A percentile compares a stretch with the other conserved stretches of the same genome.
Evolutionary conservation across 1,140 invertebrate species (phyloP).

Genomic region (Hyles euphorbiae): DNA sequence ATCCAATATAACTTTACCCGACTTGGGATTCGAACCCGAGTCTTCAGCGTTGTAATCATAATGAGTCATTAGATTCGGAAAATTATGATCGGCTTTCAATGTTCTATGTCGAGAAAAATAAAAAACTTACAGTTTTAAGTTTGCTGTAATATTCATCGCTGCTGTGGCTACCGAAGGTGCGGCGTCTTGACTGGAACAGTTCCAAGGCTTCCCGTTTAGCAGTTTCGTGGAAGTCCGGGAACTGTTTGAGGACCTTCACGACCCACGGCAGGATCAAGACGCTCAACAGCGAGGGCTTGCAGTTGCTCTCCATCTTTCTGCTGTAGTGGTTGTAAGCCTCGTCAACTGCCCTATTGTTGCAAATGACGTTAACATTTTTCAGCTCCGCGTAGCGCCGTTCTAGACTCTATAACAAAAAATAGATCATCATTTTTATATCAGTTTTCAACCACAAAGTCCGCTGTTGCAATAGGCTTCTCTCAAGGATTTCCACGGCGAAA

Average conservation of each 20-base stretch:
- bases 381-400: background rate
- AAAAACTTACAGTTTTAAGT: background rate
- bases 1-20: no score
- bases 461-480: no score
- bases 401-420: slow-evolving; percentile 1
- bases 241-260: slow-evolving; percentile 2
- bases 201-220: background rate
- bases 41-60: no score
- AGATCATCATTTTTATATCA: background rate
- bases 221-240: slow-evolving; percentile 7
- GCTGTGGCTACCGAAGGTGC: background rate
- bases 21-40: no score
- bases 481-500: no score
- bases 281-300: slow-evolving; percentile 5
- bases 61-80: no score
- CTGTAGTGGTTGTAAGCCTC: slow-evolving; percentile 6
- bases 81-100: no score
- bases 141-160: background rate
- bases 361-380: background rate
- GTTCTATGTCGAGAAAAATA: background rate
- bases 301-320: slow-evolving; percentile 8
- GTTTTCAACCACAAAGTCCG: no score
- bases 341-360: background rate
- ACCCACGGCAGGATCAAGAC: slow-evolving; percentile 6
- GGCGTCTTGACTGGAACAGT: background rate